Conservation (phyloP, 2,113 vertebrate genomes). For the Ovis canadensis region DNA sequence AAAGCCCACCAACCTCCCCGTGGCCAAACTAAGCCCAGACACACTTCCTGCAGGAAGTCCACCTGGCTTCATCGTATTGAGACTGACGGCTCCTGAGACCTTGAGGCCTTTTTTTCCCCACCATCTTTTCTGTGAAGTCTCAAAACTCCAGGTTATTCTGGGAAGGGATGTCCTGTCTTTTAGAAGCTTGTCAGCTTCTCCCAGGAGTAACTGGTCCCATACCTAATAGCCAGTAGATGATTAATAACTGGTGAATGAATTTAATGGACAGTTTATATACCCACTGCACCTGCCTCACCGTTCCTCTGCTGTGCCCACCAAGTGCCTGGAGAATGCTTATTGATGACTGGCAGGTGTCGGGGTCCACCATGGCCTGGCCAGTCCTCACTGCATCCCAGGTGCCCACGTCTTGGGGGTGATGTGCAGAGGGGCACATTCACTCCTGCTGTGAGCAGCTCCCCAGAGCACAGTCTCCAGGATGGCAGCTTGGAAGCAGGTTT, state of each 20-base stretch:
- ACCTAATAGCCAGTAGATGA: neutral
- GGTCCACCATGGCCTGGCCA: neutral
- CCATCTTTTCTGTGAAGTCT: neutral
- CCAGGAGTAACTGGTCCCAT: neutral
- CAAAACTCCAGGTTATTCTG: neutral
- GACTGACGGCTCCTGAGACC: neutral
- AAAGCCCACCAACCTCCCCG: neutral
- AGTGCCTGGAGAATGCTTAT: neutral
- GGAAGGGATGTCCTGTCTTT: neutral
- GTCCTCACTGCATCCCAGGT: neutral
- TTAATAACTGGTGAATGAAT: neutral
- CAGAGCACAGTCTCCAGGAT: neutral
- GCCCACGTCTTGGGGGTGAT: neutral
- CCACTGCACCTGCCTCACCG: neutral
- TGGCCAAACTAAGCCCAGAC: rapidly evolving
- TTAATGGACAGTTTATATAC: neutral
- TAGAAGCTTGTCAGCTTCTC: neutral
- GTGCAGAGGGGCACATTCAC: neutral
- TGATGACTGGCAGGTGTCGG: neutral
- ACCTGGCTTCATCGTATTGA: neutral
- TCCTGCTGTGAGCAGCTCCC: neutral
- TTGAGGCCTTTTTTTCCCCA: neutral
- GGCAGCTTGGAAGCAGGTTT: neutral
- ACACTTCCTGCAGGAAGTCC: neutral
- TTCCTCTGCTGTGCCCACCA: neutral